phyloP scores from a whole-genome alignment of 2,888 invertebrate genomes.

The Protonemura montana region DNA sequence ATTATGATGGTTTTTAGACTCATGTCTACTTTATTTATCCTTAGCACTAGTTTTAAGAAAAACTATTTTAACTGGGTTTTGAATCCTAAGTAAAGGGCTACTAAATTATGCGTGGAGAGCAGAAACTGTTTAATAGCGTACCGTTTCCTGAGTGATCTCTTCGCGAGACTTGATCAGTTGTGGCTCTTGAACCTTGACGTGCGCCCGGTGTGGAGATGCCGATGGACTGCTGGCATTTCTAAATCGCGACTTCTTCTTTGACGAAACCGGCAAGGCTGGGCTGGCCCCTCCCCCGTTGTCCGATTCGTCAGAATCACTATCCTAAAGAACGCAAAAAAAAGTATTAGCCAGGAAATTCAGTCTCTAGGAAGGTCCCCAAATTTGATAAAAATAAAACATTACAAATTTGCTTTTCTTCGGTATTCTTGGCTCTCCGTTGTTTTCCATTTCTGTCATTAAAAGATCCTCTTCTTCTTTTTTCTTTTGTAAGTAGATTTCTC shows the following conservation, averaged over 20 bases:
- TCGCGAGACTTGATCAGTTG: constrained; percentile 63
- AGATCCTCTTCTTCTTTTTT: constrained; percentile 65
- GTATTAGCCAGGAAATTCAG: background rate
- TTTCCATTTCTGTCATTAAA: constrained; percentile 50
- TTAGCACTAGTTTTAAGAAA: no score
- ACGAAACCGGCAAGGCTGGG: constrained; percentile 40
- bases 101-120: background rate
- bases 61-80: no score
- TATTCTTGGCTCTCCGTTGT: constrained; percentile 53
- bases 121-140: constrained; percentile 55
- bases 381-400: constrained; percentile 53
- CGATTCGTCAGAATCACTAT: constrained; percentile 59
- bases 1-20: no score
- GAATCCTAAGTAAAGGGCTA: no score
- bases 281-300: constrained; percentile 34
- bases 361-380: background rate
- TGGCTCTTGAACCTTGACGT: constrained; percentile 52
- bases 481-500: constrained; percentile 66
- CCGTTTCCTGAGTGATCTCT: constrained; percentile 74
- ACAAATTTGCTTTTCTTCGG: constrained; percentile 69
- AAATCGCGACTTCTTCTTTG: constrained; percentile 57
- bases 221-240: constrained; percentile 56
- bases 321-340: constrained; percentile 53
- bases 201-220: constrained; percentile 52
- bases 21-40: no score